These are phyloP conservation scores for Drosophila murphyi DNA, from an alignment of 1,140 invertebrate genomes.

Conservation along the genomic window DNA sequence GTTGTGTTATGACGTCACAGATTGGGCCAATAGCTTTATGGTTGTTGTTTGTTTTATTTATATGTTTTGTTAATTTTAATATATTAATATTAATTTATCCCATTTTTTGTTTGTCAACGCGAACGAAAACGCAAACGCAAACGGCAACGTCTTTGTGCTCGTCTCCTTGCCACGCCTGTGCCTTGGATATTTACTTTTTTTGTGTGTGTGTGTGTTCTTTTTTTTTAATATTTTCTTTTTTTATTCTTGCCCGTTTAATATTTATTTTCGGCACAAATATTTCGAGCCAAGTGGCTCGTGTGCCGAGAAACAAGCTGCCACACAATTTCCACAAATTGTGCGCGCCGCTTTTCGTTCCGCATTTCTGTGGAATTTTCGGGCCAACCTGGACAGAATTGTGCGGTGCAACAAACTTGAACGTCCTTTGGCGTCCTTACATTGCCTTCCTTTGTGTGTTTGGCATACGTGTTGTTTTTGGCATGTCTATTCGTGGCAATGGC, in stretches of 20 bases:
- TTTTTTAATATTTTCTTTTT: conserved; percentile 11
- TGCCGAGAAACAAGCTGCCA: conserved; percentile 21
- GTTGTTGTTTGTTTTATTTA: conserved; percentile 11
- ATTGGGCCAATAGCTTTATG: conserved; percentile 20
- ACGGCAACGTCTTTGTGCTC: conserved; percentile 23
- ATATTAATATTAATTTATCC: conserved; percentile 78
- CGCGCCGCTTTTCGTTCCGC: conserved; percentile 30
- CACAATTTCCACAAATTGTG: conserved; percentile 21
- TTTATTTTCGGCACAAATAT: conserved; percentile 56
- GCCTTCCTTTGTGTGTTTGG: conserved; percentile 14
- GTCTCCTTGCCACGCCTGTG: background rate
- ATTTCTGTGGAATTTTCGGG: conserved; percentile 33
- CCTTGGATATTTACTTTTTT: conserved; percentile 1
- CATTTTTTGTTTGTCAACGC: conserved; percentile 76
- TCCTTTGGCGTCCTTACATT: conserved; percentile 14
- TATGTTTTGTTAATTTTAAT: conserved; percentile 37
- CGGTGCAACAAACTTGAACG: conserved; percentile 23
- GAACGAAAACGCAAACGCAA: background rate
- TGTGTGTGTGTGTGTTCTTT: conserved; percentile 5
- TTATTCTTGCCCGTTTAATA: conserved; percentile 34
- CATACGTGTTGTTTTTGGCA: conserved; percentile 1
- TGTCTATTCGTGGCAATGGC: conserved; percentile 30
- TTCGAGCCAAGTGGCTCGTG: conserved; percentile 47
- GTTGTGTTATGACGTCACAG: conserved; percentile 49
- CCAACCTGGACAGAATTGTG: conserved; percentile 16